Evolutionary conservation across 1,140 invertebrate species (phyloP), one percentile per base, ranked within the genome.

Genomic region (Neomicropteryx cornuta): DNA sequence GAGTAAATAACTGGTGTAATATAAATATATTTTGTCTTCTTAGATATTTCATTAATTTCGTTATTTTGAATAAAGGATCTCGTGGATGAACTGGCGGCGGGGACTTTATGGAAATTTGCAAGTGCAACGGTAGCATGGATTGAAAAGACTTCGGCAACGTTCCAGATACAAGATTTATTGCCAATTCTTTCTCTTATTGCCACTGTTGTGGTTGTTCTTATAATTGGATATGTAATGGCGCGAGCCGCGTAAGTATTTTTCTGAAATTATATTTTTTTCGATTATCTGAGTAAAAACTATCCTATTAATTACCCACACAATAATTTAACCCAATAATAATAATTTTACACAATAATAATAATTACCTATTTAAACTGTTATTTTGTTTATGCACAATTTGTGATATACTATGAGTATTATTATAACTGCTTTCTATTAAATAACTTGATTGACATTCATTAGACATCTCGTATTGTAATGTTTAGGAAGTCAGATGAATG

Each of bases 201-300:
- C 34, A 89, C 90, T 5, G 70, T 93, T 35, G 60, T 79, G 33
- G 77, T 93, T 42, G 86, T 95, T 50, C 69, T 85, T 39, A 75
- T 73, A 29, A 78, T 82, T 38, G 87, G 87, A 3, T 94, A 91
- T 60, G 72, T 89, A 35, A 88, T 95, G 83, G 79, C 84, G 11
- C 88, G 91, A 60, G 71, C 94, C 53, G 83, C 90, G 75, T 85
- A 66, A 70, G 72, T 75, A 47, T 23, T 29, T 34, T 20, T 37
- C 19, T 17, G 14, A 18, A 13, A 8, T 42, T 16, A 38, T 28
- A 30, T 19, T 30, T 40, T 8, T 36, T 36, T 46, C 47, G 66
- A n/a, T n/a, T n/a, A n/a, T n/a, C n/a, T n/a, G 10, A 13, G n/a
- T 11, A 11, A 5, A 28, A 30, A 10, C 11, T 13, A 28, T 17